These are phyloP conservation scores for Lepidurus apus DNA, from an alignment of 1,140 invertebrate species.

Conservation along the genomic window DNA sequence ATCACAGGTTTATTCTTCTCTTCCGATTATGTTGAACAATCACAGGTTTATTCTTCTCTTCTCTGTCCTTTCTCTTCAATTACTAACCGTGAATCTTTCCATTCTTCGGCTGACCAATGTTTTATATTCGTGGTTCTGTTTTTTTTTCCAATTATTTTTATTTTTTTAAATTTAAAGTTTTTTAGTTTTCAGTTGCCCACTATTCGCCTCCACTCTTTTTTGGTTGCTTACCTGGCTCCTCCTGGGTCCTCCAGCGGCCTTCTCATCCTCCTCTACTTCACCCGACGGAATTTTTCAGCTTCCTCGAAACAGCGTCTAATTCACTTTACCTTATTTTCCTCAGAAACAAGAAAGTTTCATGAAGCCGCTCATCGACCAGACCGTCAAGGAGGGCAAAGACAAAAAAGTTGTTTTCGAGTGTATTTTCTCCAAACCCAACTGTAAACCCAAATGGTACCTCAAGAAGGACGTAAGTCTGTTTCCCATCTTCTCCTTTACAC, in stretches of 20 bases:
- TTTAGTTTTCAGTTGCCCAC: constrained; percentile 12
- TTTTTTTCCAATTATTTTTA: background rate
- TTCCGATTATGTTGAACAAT: constrained; percentile 29
- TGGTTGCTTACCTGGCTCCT: constrained; percentile 34
- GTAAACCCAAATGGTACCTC: constrained; percentile 87
- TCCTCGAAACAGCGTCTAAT: background rate
- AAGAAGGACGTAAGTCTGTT: constrained; percentile 78
- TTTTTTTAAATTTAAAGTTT: background rate
- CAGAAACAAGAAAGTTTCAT: constrained; percentile 95
- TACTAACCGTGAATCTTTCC: constrained; percentile 33
- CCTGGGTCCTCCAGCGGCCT: constrained; percentile 20
- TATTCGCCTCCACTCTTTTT: constrained; percentile 43
- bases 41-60: constrained; percentile 32
- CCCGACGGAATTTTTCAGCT: background rate
- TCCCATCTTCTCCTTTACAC: background rate
- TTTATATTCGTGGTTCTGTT: background rate
- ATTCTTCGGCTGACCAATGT: constrained; percentile 17
- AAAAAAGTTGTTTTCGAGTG: constrained; percentile 87
- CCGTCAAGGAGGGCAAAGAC: constrained; percentile 94
- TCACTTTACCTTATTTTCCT: constrained; percentile 34
- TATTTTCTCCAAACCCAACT: constrained; percentile 82
- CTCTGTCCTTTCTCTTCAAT: constrained; percentile 31
- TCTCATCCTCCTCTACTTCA: constrained; percentile 15
- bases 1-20: constrained; percentile 27
- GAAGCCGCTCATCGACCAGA: constrained; percentile 87